A percentile compares a stretch with the other conserved stretches of the same genome.
phyloP scores from a whole-genome alignment of 1,140 invertebrate species.

The Euborellia annulipes region DNA sequence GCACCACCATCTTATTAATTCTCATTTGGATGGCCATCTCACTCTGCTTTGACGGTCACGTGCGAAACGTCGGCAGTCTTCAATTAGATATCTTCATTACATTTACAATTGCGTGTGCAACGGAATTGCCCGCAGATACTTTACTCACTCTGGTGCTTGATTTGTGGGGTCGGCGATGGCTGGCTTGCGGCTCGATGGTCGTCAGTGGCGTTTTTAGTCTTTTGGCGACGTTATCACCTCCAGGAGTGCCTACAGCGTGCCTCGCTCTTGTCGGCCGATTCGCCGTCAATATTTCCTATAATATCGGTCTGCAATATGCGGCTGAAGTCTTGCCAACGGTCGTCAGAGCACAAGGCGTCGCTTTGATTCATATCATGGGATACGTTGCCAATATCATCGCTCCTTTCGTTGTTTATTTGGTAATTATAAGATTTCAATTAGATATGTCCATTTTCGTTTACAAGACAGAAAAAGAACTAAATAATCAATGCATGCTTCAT shows the following conservation, averaged over 20 bases:
- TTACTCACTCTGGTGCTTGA: constrained; percentile 63
- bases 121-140: constrained; percentile 67
- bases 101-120: constrained; percentile 66
- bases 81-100: constrained; percentile 66
- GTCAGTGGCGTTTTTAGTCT: constrained; percentile 66
- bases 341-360: constrained; percentile 65
- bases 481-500: background rate
- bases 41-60: constrained; percentile 72
- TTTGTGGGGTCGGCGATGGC: constrained; percentile 66
- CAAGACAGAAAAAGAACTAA: background rate
- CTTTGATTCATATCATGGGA: constrained; percentile 70
- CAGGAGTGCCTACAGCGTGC: constrained; percentile 46
- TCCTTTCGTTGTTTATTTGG: constrained; percentile 68
- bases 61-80: constrained; percentile 63
- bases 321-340: constrained; percentile 75
- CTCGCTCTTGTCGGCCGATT: constrained; percentile 65
- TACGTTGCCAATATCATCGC: constrained; percentile 66
- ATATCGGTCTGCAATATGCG: constrained; percentile 76
- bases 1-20: constrained; percentile 55
- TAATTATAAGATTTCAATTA: constrained; percentile 26
- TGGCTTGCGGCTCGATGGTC: constrained; percentile 61
- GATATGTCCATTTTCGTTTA: background rate
- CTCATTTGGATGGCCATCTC: constrained; percentile 76
- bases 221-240: constrained; percentile 48
- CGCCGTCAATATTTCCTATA: constrained; percentile 73